Base-by-base conservation (phyloP, 1,140 invertebrate species). In the Trichonephila inaurata region DNA sequence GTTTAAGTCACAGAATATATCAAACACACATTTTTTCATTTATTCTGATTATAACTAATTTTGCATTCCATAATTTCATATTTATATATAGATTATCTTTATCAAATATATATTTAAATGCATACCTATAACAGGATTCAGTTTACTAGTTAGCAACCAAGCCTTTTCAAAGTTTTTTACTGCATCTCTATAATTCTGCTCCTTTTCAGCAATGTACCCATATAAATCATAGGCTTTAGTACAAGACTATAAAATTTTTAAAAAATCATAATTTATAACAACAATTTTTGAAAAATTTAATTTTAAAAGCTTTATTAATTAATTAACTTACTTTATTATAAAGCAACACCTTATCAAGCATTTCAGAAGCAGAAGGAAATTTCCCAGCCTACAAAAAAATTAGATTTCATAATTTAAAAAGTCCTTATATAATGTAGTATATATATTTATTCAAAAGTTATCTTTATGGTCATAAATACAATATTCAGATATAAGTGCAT, bases 191-290 rank as follows among this genome's bases (percentile, higher is more conserved):
- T 98, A 99, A 94, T 97, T 97, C 95, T 99, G 98, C 94, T 99
- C 98, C 95, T 99, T 99, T 95, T 99, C 99, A 82, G 98, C 97
- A 94, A 99, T 97, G 94, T 97, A 97, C 0, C 98, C 99, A 95
- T 97, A 96, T 51, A 98, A 97, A 96, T 99, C 99, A 95, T 98
- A 98, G 0, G 99, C 99, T 95, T 98, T 98, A 7, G 97, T 97
- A 95, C 98, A 99, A 0, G 98, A 98, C 92, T 93, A 28, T 19
- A 85, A 66, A 21, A 28, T 40, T 40, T 40, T 40, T 0, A 95
- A 96, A 88, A 90, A 95, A 93, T 87, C 24, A 91, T 60, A 88
- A 28, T 40, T 69, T 66, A 66, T 28, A 51, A 28, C 4, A 95
- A 69, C 93, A 21, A 89, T 24, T 1, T n/a, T 64, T 62, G 51